phyloP scores from a whole-genome alignment of 2,113 vertebrate genomes.

The Synodontis membranacea region DNA sequence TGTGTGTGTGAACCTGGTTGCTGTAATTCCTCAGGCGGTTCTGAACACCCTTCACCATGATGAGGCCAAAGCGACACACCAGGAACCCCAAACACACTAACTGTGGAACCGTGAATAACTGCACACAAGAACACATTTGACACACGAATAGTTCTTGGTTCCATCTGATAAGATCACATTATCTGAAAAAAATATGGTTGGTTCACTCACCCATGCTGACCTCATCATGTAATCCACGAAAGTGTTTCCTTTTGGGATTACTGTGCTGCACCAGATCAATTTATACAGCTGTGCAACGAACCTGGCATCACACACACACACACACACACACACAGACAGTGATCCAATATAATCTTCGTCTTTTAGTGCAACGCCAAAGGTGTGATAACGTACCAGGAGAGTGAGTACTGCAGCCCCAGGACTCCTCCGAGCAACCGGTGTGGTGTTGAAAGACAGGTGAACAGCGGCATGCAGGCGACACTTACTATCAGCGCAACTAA shows the following conservation, averaged over 20 bases:
- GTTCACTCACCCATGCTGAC: not conserved
- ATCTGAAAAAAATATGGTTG: not conserved
- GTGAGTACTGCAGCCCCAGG: constrained; percentile 81
- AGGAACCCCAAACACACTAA: constrained; percentile 82
- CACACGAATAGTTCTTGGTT: not conserved
- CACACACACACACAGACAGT: not conserved
- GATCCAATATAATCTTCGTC: no score
- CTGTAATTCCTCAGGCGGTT: constrained; percentile 62
- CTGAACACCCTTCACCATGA: constrained; percentile 73
- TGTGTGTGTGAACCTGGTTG: constrained; percentile 61
- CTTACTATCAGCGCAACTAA: constrained; percentile 82
- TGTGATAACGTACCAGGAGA: constrained; percentile 72
- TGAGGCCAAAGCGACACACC: constrained; percentile 77
- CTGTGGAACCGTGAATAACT: constrained; percentile 74
- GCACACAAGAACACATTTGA: not conserved
- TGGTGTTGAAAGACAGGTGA: constrained; percentile 83
- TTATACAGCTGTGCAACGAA: not conserved
- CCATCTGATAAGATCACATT: not conserved
- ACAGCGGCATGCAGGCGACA: constrained; percentile 82
- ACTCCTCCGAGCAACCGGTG: constrained; percentile 69
- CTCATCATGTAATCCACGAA: fast-evolving
- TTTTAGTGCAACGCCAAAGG: not conserved
- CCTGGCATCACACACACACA: not conserved
- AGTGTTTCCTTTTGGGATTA: fast-evolving
- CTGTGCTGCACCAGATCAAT: not conserved